A percentile compares a stretch with the other conserved stretches of the same genome.
Conservation (phyloP, 2,113 vertebrate genomes). For the Penelope pileata region DNA sequence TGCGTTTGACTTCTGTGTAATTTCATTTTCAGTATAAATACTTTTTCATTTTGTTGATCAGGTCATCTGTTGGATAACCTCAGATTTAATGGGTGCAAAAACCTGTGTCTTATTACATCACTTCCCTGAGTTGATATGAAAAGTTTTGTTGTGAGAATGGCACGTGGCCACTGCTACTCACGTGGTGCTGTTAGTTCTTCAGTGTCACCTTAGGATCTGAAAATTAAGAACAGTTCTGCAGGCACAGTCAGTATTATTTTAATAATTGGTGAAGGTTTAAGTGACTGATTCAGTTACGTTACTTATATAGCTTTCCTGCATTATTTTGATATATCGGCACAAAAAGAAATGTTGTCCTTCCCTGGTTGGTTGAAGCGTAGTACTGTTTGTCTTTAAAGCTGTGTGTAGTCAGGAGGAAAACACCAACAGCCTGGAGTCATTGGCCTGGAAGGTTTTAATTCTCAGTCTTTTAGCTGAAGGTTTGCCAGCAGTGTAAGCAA, state of each 20-base stretch:
- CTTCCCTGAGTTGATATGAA: neutral
- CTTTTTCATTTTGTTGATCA: neutral
- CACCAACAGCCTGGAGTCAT: neutral
- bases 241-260: neutral
- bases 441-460: constrained; percentile 19
- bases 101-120: neutral
- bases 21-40: neutral
- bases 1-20: neutral
- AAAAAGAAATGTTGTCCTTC: neutral
- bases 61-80: neutral
- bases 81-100: neutral
- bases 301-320: neutral
- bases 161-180: fast-evolving
- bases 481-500: constrained; percentile 13
- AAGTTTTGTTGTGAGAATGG: neutral
- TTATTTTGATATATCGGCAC: neutral
- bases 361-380: neutral
- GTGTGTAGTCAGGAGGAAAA: neutral
- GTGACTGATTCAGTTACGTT: neutral
- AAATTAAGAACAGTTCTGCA: neutral
- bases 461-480: neutral
- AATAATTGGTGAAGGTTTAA: neutral
- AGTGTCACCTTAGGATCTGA: neutral
- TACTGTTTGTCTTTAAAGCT: neutral
- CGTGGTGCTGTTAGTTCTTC: neutral